Evolutionary conservation across 1,140 invertebrate genomes (phyloP).

Genomic region (Semibalanus balanoides): DNA sequence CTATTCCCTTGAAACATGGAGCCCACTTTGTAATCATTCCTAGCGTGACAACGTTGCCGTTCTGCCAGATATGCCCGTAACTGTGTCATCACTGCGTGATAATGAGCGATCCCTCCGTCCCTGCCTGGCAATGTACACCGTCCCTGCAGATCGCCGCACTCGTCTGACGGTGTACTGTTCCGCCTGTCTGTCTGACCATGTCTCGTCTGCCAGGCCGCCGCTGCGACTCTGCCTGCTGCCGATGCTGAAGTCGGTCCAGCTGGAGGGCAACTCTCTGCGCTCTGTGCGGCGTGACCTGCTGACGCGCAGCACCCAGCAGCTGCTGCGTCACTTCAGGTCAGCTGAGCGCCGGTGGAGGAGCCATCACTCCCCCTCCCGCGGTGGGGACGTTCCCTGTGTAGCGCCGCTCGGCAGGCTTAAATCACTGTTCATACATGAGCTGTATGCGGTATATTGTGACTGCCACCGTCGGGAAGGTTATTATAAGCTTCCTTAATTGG

Average conservation of each 20-base stretch:
- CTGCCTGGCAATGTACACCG: background rate
- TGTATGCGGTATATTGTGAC: too few species aligned
- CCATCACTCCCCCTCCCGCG: too few species aligned
- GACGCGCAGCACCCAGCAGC: slow-evolving; percentile 58
- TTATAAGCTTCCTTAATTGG: too few species aligned
- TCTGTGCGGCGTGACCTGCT: slow-evolving; percentile 59
- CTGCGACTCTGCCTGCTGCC: slow-evolving; percentile 53
- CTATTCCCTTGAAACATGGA: too few species aligned
- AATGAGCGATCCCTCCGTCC: background rate
- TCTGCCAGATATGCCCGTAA: too few species aligned
- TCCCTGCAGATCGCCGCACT: background rate
- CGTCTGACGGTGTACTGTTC: background rate
- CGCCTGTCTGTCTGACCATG: slow-evolving; percentile 5
- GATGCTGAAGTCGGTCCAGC: slow-evolving; percentile 61
- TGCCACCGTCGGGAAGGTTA: too few species aligned
- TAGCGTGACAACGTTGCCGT: too few species aligned
- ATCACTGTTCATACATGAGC: too few species aligned
- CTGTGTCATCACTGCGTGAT: background rate
- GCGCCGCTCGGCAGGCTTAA: too few species aligned
- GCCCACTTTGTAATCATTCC: too few species aligned
- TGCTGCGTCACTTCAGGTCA: slow-evolving; percentile 63
- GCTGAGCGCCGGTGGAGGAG: slow-evolving; percentile 15
- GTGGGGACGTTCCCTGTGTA: too few species aligned
- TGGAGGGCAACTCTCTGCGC: slow-evolving; percentile 72
- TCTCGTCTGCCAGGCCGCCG: slow-evolving; percentile 50